Conservation (phyloP, 2,113 vertebrate species). For the Sinosuthora webbiana region DNA sequence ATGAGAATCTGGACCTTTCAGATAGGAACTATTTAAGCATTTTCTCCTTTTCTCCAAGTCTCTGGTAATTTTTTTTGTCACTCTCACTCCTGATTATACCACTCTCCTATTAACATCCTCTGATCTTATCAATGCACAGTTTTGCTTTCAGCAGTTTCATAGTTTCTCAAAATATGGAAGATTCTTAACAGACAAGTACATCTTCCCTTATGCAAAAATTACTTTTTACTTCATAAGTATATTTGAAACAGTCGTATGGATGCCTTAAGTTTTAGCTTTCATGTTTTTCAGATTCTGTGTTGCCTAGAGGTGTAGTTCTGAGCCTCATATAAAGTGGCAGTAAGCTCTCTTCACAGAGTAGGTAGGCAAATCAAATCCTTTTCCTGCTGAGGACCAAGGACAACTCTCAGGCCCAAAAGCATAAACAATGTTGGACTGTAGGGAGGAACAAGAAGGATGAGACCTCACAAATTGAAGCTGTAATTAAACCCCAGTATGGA, state of each 20-base stretch:
- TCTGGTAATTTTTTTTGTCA: not conserved
- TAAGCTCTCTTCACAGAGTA: too few species aligned
- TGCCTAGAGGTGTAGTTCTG: too few species aligned
- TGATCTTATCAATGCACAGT: not conserved
- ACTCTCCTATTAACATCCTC: not conserved
- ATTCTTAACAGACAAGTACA: not conserved
- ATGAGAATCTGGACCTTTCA: not conserved
- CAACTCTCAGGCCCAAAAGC: too few species aligned
- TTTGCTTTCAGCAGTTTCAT: not conserved
- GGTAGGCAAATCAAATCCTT: too few species aligned
- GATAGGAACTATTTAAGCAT: not conserved
- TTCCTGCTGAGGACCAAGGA: too few species aligned
- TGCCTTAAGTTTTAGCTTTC: too few species aligned
- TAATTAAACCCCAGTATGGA: too few species aligned
- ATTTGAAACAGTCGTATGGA: not conserved
- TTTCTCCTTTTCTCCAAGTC: not conserved
- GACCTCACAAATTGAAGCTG: too few species aligned
- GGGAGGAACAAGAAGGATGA: too few species aligned
- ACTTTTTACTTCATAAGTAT: not conserved
- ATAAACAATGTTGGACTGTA: too few species aligned
- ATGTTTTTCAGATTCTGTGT: too few species aligned
- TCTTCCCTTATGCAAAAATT: not conserved
- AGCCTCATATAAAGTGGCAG: too few species aligned
- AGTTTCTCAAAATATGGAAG: not conserved
- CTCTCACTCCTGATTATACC: not conserved